Percentiles rank a stretch among this genome's conserved stretches.
These are phyloP conservation scores for Oreohelix idahoensis DNA, from an alignment of 1,140 invertebrate genomes.

Conservation along the genomic window DNA sequence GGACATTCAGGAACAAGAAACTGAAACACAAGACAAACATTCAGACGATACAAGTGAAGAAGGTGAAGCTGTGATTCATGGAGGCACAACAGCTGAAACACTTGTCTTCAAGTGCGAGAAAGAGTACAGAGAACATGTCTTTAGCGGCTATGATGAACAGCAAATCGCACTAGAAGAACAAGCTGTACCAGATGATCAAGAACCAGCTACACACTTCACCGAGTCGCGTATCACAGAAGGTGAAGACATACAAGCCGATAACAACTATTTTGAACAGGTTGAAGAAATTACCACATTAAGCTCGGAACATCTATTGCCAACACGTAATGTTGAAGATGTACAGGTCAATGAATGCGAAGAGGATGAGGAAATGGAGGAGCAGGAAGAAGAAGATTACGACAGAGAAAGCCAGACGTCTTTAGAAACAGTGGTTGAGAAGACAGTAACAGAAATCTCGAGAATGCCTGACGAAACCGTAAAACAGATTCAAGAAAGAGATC, in stretches of 20 bases:
- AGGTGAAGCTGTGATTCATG: not conserved
- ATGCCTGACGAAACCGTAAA: too few species aligned
- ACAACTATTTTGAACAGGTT: not conserved
- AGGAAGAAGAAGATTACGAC: not conserved
- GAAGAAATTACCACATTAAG: not conserved
- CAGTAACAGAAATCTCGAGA: too few species aligned
- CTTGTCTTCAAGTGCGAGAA: not conserved
- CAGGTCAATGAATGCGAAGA: too few species aligned
- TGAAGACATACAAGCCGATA: not conserved
- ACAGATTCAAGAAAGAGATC: too few species aligned
- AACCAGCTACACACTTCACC: not conserved
- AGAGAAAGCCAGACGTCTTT: too few species aligned
- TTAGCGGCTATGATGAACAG: not conserved
- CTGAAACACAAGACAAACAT: not conserved
- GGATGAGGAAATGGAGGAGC: not conserved
- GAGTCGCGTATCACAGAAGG: not conserved
- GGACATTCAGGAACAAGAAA: not conserved
- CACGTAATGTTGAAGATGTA: too few species aligned
- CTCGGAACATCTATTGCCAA: not conserved
- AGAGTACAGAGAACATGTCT: not conserved
- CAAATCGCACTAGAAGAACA: not conserved
- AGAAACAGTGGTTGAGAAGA: not conserved
- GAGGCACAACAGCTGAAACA: not conserved
- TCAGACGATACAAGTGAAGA: not conserved
- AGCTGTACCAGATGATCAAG: not conserved